Base-by-base conservation (phyloP, 2,797 vertebrate species). In the Sebastes taczanowskii region DNA sequence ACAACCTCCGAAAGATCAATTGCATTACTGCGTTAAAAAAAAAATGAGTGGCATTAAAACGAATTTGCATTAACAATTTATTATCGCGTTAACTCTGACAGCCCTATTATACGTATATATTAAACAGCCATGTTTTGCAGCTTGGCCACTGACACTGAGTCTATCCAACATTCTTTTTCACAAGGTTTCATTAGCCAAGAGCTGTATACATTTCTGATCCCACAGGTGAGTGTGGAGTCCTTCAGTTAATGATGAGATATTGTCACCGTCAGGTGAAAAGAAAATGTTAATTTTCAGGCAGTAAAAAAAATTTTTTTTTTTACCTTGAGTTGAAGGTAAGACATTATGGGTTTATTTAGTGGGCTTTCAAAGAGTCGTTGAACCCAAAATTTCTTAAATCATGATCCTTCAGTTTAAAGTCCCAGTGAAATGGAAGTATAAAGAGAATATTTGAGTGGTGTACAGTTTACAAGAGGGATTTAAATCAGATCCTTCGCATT, bases 181-280 rank as follows among this genome's bases (percentile, higher is more conserved):
- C 29, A 46, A 27, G 22, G 23, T 63, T 56, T 61, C 32, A 72
- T 10, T 32, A 27, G 49, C 61, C 27, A 56, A 29, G 52, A 27
- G 42, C 59, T 30, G 22, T 22, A 20, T 29, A 53, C n/a, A 42
- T 55, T 63, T 71, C 53, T 32, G 11, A 55, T 65, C 22, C 52
- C n/a, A 8, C 1, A 27, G 46, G 34, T 8, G 5, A 62, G 66
- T 77, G 11, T 62, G 32, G 6, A 16, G 70, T 53, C 64, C 27
- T 75, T 81, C 32, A 72, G 42, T 77, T 78, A 77, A 77, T 68
- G 38, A 74, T 74, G 62, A 55, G 25, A 69, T 52, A 49, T 34
- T 74, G 29, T 59, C 34, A 27, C 29, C 35, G 60, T 67, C 29
- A 60, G 22, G 29, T 60, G 60, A 71, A 78, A 78, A 55, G 6